Base-by-base conservation (phyloP, 2,113 vertebrate genomes). In the Scortum barcoo region DNA sequence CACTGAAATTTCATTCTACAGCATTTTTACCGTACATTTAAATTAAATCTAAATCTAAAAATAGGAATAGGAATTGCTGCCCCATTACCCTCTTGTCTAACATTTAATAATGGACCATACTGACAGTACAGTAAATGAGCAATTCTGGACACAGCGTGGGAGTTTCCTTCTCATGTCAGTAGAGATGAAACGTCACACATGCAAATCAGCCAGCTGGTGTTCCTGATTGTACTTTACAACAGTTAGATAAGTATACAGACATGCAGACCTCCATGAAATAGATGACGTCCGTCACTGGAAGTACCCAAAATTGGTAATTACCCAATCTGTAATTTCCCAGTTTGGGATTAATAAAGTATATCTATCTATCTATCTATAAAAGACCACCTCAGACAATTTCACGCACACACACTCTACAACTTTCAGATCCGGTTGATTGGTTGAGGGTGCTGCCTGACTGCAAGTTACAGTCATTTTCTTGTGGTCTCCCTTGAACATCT, bases 401-500 rank as follows among this genome's bases (percentile, higher is more conserved):
- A 42, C 46, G 48, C 24, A 57, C 33, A 51, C 16, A 80, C 46
- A 30, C 0, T 2, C 19, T 50, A 1, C 14, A 7, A 38, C 42
- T 81, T 44, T 7, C 30, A 46, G 40, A 66, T 46, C 56, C 48
- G 40, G 26, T 28, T 28, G 62, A 61, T 36, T 66, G 22, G 44
- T 58, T 81, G 67, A 80, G 40, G 19, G n/a, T 24, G 0, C 42
- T 38, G 30, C 67, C 38, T 13, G 24, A 65, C 54, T 30, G 44
- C 65, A 26, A 11, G 20, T 53, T 46, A 3, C 36, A 63, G 51
- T 72, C 30, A 48, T 67, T 36, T 50, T 79, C 73, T 65, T 38
- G 24, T 30, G 69, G 19, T 78, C 72, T 78, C 48, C 67, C 72
- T 66, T 83, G 28, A 84, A 69, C 69, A 72, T 91, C 75, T 71